phyloP scores from a whole-genome alignment of 1,140 invertebrate genomes.

The Trichogramma pretiosum region DNA sequence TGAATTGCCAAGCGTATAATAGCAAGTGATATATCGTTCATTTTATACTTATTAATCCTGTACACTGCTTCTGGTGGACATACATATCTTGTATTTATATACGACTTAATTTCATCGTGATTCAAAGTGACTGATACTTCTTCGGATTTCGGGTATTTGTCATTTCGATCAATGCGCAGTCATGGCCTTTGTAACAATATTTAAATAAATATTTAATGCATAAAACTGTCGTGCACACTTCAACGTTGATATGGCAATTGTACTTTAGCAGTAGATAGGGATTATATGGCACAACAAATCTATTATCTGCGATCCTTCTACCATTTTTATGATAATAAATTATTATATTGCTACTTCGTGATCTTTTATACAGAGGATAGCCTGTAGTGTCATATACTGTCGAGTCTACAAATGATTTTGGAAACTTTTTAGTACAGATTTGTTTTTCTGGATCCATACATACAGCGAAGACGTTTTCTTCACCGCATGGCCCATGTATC shows the following conservation, averaged over 20 bases:
- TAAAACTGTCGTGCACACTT: slow-evolving; percentile 34
- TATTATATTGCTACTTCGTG: slow-evolving; percentile 9
- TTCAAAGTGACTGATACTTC: slow-evolving; percentile 12
- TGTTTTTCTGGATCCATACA: slow-evolving; percentile 22
- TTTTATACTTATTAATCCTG: slow-evolving; percentile 3
- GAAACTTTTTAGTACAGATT: slow-evolving; percentile 36
- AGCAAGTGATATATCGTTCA: slow-evolving; percentile 8
- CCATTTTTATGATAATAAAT: slow-evolving; percentile 7
- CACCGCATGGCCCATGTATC: slow-evolving; percentile 34
- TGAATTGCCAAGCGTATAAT: slow-evolving; percentile 12
- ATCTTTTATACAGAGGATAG: slow-evolving; percentile 22
- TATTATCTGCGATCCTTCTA: slow-evolving; percentile 22
- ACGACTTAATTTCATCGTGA: slow-evolving; percentile 8
- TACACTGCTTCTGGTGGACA: not conserved
- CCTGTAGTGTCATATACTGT: slow-evolving; percentile 29
- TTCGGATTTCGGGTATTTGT: slow-evolving; percentile 27
- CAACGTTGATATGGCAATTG: slow-evolving; percentile 15
- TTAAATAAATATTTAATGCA: slow-evolving; percentile 7
- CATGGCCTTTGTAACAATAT: slow-evolving; percentile 13
- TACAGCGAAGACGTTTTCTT: no score
- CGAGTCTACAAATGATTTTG: slow-evolving; percentile 25
- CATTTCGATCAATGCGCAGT: slow-evolving; percentile 1
- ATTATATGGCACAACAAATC: slow-evolving; percentile 26
- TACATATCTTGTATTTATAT: slow-evolving; percentile 1
- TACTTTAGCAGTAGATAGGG: slow-evolving; percentile 10